phyloP scores from a whole-genome alignment of 2,113 vertebrate species.

The human region DNA sequence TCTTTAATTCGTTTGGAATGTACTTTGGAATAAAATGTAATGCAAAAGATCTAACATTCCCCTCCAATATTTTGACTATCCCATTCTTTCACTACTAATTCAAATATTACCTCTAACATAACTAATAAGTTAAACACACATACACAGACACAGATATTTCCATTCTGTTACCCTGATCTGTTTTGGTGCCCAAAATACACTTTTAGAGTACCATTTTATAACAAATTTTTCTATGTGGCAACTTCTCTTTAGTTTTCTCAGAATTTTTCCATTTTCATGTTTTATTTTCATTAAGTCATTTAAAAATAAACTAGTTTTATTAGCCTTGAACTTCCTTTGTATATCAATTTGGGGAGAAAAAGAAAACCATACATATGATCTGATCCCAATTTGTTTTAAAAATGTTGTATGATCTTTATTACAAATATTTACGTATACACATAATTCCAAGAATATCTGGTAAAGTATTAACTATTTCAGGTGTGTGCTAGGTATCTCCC shows the following conservation, averaged over 20 bases:
- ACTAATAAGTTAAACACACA: not conserved
- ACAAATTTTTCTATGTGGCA: not conserved
- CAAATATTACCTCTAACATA: not conserved
- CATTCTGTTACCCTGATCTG: not conserved
- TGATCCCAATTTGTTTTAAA: not conserved
- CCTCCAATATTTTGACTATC: not conserved
- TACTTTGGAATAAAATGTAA: not conserved
- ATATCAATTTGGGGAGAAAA: not conserved
- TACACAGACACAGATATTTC: not conserved
- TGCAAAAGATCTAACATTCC: not conserved
- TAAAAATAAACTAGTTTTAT: constrained; percentile 1
- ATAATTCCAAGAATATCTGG: not conserved
- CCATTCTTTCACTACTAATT: constrained; percentile 1
- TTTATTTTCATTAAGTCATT: not conserved
- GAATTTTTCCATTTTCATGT: not conserved
- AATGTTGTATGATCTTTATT: not conserved
- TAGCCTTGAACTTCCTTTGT: not conserved
- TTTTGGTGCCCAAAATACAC: not conserved
- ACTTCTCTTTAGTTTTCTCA: not conserved
- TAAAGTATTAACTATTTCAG: not conserved
- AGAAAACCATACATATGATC: not conserved
- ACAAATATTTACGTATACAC: not conserved
- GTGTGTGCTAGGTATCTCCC: not conserved
- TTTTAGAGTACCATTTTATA: not conserved
- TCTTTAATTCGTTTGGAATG: not conserved